Base-by-base conservation (phyloP, 2,888 invertebrate genomes). In the Spodoptera littoralis region DNA sequence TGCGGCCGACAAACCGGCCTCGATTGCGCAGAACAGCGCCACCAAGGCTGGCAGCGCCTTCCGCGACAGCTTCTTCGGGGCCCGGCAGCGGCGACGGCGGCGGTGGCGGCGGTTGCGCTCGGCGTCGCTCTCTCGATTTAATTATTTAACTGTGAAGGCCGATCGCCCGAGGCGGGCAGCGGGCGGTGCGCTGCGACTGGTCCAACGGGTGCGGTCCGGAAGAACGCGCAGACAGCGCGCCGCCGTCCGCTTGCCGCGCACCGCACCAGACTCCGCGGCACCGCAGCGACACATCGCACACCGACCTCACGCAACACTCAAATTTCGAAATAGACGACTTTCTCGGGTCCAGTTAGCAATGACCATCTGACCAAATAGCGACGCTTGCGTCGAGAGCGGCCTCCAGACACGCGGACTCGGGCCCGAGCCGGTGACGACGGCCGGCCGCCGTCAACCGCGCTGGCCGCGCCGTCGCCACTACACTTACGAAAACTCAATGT, bases 61-160 rank as follows among this genome's bases (percentile, higher is more conserved):
- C 91, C 92, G 92, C 92, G 88, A 91, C 91, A 86, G 89, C 92
- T 90, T 92, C 92, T 91, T 91, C 91, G 90, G 85, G 90, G 88
- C 84, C 85, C 84, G 82, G 76, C 36, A 36, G 36, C 36, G 36
- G 36, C 36, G 36, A 77, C 81, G 78, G 83, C 79, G 84, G 77
- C 78, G 81, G 72, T 77, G 56, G 81, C 79, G 70, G 72, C 76
- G 68, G 79, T 77, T 56, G 80, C 76, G 74, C 44, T 80, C 83
- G 76, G 86, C 87, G 85, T 86, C 85, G 90, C 85, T 90, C 90
- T 90, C 91, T 92, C 89, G 88, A 89, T 89, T 92, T 92, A 92
- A 94, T 94, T 92, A 94, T 93, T 92, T 87, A 90, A 90, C 88
- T 92, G 75, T 87, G 94, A 94, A 94, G 94, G 94, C 93, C 94